phyloP scores from a whole-genome alignment of 2,888 invertebrate genomes.

The Diadegma fenestrale region DNA sequence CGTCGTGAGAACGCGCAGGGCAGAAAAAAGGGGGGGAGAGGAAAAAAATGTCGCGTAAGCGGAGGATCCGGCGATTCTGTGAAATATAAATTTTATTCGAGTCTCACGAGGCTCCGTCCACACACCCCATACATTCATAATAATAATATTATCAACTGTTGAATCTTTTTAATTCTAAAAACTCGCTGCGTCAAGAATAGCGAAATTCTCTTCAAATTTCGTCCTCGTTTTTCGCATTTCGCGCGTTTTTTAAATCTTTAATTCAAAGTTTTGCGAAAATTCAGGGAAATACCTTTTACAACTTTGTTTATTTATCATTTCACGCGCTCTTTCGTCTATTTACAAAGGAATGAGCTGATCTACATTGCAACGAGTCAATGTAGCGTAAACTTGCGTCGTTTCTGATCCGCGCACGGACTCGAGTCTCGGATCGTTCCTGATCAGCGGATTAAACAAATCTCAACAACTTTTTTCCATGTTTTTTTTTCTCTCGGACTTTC shows the following conservation, averaged over 20 bases:
- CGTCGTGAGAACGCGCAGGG: neutral
- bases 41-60: neutral
- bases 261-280: too few relatives aligned
- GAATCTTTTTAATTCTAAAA: constrained; percentile 4
- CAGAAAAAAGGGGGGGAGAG: neutral
- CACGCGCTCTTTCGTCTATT: constrained; percentile 45
- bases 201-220: constrained; percentile 19
- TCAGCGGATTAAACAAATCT: constrained; percentile 56
- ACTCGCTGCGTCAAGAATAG: constrained; percentile 25
- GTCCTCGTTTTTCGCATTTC: too few relatives aligned
- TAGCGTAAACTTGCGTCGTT: constrained; percentile 47
- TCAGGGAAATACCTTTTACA: neutral
- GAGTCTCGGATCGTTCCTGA: constrained; percentile 42
- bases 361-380: constrained; percentile 60
- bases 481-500: neutral
- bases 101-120: constrained; percentile 54
- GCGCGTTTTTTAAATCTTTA: too few relatives aligned
- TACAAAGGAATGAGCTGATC: constrained; percentile 68
- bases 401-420: constrained; percentile 28
- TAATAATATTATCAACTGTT: constrained; percentile 10
- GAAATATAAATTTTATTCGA: constrained; percentile 69
- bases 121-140: constrained; percentile 30
- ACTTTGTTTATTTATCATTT: neutral
- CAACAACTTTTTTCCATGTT: constrained; percentile 9
- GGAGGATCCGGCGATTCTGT: constrained; percentile 58